Conservation (phyloP, 2,113 vertebrate genomes). For the Eurystomus gularis region DNA sequence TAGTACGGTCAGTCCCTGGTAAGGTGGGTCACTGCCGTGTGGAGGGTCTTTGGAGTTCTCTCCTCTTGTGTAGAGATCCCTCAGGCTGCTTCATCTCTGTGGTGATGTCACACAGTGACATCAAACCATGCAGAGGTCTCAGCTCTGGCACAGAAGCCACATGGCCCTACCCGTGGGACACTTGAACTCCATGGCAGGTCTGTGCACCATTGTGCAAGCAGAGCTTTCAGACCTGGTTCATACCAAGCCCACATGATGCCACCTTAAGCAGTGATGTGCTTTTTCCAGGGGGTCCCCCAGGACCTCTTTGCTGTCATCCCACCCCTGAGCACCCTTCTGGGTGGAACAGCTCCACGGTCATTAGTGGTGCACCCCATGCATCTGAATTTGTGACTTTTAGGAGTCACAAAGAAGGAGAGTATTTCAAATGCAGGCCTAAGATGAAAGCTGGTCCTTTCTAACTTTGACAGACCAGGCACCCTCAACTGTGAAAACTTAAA, state of each 20-base stretch:
- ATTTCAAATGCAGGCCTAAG: background rate
- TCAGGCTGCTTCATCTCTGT: background rate
- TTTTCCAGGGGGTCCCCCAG: background rate
- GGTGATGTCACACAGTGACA: background rate
- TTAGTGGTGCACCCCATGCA: no score
- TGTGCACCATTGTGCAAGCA: background rate
- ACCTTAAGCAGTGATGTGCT: background rate
- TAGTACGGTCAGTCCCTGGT: background rate
- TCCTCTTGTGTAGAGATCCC: background rate
- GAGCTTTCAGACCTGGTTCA: background rate
- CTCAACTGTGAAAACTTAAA: background rate
- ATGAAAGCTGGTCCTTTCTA: background rate
- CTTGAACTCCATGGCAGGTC: background rate
- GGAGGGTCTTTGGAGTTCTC: background rate
- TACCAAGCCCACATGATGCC: background rate
- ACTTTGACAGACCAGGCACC: background rate
- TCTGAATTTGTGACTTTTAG: background rate
- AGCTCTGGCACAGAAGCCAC: background rate
- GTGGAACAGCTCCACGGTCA: background rate
- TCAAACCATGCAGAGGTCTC: background rate
- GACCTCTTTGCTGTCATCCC: background rate
- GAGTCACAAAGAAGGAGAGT: background rate
- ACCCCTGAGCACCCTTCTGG: background rate
- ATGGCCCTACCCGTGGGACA: accelerated
- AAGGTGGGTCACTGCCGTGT: background rate